Percentiles rank a stretch among this genome's conserved stretches.
These are phyloP conservation scores for Pangasius sanitwongsei DNA, from an alignment of 2,797 vertebrate species.

Conservation along the genomic window DNA sequence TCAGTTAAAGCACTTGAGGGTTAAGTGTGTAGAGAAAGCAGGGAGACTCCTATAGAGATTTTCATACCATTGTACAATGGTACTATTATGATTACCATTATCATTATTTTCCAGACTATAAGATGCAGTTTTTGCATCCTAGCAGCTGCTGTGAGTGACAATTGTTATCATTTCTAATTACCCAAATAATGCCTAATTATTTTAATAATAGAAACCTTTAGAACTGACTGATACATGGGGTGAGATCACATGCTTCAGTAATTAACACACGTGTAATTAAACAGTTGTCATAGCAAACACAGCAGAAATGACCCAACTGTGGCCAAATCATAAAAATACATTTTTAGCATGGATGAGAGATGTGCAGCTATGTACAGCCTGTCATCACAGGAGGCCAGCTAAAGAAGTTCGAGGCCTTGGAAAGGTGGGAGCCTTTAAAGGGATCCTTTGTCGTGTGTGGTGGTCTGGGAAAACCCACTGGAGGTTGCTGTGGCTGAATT, in stretches of 20 bases:
- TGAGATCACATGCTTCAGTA: not conserved
- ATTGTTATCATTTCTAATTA: not conserved
- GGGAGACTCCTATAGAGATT: not conserved
- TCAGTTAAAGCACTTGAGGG: conserved; percentile 57
- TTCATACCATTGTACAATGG: not conserved
- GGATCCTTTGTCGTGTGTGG: not conserved
- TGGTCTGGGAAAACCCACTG: not conserved
- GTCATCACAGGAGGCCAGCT: not conserved
- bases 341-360: not conserved
- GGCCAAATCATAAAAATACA: not conserved
- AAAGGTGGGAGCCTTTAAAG: not conserved
- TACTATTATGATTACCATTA: conserved; percentile 1
- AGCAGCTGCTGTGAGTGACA: not conserved
- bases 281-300: not conserved
- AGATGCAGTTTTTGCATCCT: not conserved
- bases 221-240: not conserved
- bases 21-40: conserved; percentile 24
- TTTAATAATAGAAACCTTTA: not conserved
- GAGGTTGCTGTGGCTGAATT: not conserved
- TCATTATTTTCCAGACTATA: conserved; percentile 24
- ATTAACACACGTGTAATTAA: not conserved
- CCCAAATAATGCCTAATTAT: not conserved
- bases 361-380: not conserved
- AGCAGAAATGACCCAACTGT: not conserved
- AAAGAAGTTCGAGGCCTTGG: not conserved